Evolutionary conservation across 2,113 vertebrate species (phyloP), one percentile per base, ranked within the genome.

Genomic region (Budorcas taxicolor): DNA sequence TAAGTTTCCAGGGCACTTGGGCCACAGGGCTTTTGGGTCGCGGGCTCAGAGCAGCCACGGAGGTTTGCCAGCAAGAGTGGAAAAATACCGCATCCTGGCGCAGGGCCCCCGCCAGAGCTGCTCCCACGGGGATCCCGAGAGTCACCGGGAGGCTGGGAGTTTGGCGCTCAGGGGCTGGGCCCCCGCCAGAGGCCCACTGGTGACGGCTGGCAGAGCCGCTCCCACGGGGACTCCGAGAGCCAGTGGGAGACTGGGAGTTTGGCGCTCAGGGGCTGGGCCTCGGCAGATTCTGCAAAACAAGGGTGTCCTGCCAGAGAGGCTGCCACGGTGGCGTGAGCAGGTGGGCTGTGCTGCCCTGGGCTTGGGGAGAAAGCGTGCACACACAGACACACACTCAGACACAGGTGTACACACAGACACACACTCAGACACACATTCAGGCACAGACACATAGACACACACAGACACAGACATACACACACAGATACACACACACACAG

Each of bases 231-330:
- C 98, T 98, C 98, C 96, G 96, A 95, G 98, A 98, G 95, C 76
- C 85, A 95, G 4, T 91, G 97, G 97, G 92, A 97, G 97, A 97
- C 89, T 97, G 97, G 96, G 97, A 95, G 84, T 83, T 33, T 67
- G 50, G 58, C 96, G 98, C 98, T 94, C 53, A 0, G 80, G 97
- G 98, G 95, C 87, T 97, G 94, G 95, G 85, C 95, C 97, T 85
- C 43, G 92, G 91, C 80, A 55, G 90, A 97, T 95, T 96, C 96
- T 97, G 97, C 97, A 97, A 97, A 98, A 98, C 94, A 98, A 98
- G 97, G 96, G 92, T 90, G 25, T 43, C 90, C 98, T 98, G 98
- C 94, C 84, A 87, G 45, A 95, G 92, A 81, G 91, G 96, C n/a
- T 36, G 92, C 78, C 27, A 60, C 60, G 53, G 50, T 78, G 25